Evolutionary conservation across 2,888 invertebrate genomes (phyloP).

Genomic region (Nomada fucata): DNA sequence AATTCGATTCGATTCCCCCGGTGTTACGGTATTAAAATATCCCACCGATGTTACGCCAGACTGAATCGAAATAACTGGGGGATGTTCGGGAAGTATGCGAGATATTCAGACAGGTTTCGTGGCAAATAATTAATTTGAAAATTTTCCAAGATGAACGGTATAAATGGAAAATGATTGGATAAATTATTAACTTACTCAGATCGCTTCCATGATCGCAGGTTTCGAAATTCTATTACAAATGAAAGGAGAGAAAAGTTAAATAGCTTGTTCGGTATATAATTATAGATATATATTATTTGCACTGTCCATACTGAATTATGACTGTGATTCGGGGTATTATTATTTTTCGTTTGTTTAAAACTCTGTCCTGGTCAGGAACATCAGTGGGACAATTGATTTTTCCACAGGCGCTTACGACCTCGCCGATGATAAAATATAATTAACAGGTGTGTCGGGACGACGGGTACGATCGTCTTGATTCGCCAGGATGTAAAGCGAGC

Average conservation of each 20-base stretch:
- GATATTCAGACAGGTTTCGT: not conserved
- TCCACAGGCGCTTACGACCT: not conserved
- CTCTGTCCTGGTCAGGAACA: not conserved
- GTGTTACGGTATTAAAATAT: slow-evolving; percentile 9
- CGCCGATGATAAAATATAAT: slow-evolving; percentile 56
- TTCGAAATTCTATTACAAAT: too few species aligned
- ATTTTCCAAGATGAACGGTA: not conserved
- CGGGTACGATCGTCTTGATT: slow-evolving; percentile 53
- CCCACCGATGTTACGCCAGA: not conserved
- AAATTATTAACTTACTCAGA: too few species aligned
- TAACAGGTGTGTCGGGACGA: slow-evolving; percentile 35
- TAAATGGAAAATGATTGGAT: too few species aligned
- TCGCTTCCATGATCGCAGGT: too few species aligned
- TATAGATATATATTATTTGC: too few species aligned
- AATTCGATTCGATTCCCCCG: slow-evolving; percentile 15
- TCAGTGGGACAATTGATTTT: slow-evolving; percentile 10
- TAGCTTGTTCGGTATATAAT: too few species aligned
- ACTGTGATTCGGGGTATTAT: not conserved
- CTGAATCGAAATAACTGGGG: not conserved
- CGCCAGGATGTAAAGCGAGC: slow-evolving; percentile 61
- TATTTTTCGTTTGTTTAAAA: not conserved
- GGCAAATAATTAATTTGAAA: slow-evolving; percentile 7
- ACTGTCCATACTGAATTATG: not conserved
- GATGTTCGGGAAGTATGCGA: not conserved
- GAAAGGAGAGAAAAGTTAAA: too few species aligned